Base-by-base conservation (phyloP, 2,797 vertebrate species). In the Anguilla obscura region DNA sequence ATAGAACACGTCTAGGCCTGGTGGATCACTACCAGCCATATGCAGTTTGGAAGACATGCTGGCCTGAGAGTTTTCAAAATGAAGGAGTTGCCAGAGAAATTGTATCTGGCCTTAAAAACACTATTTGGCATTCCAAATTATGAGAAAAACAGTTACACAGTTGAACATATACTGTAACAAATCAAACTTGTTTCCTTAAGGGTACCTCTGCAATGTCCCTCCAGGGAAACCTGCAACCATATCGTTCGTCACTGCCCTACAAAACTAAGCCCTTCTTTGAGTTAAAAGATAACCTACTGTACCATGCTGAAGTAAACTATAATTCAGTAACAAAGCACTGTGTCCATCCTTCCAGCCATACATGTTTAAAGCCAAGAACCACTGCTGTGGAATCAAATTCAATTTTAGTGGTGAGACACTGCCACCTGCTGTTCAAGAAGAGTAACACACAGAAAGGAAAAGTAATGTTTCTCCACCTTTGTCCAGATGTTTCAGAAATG, bases 341-440 rank as follows among this genome's bases (percentile, higher is more conserved):
- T 66, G 60, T 66, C 60, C 27, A 30, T 2, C 27, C 7, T 71
- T 27, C 8, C 63, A n/a, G 63, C 63, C 63, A 66, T n/a, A 24
- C 24, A 66, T 66, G 24, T 66, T 66, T 8, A 66, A 10, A 30
- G 12, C 12, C 69, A 69, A 27, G 21, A 12, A 66, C 30, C 36
- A 82, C 36, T 8, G 30, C 79, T 50, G 79, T 21, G 14, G 3
- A 21, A 40, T 7, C 7, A 36, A 6, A 45, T 2, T 18, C 1
- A 48, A 50, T 48, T n/a, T 79, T 24, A 82, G 18, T 50, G 45
- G 79, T 50, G 50, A 48, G 52, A 63, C 69, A 71, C 74, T 86
- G 88, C 89, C 90, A 87, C 80, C 88, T 88, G 45, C 87, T 79
- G 90, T 40, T 80, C 36, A 85, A 14, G 71, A 21, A 16, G 6